These are phyloP conservation scores for Sinhomidia bicolor DNA, from an alignment of 2,888 invertebrate genomes.

Conservation along the genomic window DNA sequence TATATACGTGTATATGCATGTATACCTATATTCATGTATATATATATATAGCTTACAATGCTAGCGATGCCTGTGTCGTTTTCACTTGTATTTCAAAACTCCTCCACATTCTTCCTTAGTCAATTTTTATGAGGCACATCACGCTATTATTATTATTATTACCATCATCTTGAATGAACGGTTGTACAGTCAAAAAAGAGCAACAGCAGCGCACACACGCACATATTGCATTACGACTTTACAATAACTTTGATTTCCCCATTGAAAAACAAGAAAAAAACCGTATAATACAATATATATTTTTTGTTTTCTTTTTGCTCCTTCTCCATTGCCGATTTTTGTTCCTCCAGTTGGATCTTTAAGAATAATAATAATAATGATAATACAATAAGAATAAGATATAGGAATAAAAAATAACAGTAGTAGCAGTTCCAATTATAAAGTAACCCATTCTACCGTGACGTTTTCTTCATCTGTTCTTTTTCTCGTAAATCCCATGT, in stretches of 20 bases:
- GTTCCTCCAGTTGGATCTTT: not conserved
- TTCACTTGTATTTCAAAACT: not conserved
- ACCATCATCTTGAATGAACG: not conserved
- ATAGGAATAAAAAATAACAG: not conserved
- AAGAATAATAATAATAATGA: too few species aligned
- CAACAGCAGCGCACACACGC: conserved; percentile 5
- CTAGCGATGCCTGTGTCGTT: not conserved
- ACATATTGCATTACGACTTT: conserved; percentile 1
- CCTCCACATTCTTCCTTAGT: not conserved
- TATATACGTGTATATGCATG: not conserved
- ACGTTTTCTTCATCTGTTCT: not conserved
- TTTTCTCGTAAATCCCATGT: not conserved
- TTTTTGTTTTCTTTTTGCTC: not conserved
- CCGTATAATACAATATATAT: not conserved
- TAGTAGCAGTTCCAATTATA: not conserved
- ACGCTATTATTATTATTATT: too few species aligned
- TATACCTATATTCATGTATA: not conserved
- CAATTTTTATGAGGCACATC: conserved; percentile 36
- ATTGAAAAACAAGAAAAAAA: not conserved
- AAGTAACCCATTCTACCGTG: not conserved
- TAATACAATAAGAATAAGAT: not conserved
- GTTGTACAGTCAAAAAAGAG: not conserved
- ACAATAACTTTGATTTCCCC: conserved; percentile 19
- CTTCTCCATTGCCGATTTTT: not conserved
- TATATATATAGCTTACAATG: not conserved